These are phyloP conservation scores for Amphibalanus amphitrite DNA, from an alignment of 1,140 invertebrate genomes.

Conservation along the genomic window DNA sequence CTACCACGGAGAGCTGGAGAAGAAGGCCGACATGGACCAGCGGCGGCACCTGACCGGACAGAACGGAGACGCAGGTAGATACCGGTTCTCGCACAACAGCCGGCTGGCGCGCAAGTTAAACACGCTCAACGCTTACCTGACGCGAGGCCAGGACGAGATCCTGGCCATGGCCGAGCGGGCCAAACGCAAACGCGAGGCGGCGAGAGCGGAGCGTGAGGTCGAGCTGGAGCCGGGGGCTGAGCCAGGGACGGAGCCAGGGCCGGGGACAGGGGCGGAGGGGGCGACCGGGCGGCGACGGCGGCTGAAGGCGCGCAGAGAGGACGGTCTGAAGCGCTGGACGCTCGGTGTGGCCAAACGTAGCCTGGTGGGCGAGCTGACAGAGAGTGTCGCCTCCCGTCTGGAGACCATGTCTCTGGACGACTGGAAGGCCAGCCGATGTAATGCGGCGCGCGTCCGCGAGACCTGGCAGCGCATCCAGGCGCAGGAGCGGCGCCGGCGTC, in stretches of 20 bases:
- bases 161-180: background rate
- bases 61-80: constrained; percentile 24
- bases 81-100: background rate
- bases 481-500: background rate
- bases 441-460: background rate
- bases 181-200: no score
- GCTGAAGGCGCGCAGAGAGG: background rate
- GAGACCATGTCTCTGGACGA: background rate
- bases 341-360: background rate
- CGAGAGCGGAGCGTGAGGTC: background rate
- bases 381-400: background rate
- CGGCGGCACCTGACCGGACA: constrained; percentile 48
- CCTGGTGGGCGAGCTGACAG: background rate
- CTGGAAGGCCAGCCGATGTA: background rate
- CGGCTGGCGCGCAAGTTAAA: background rate
- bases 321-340: background rate
- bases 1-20: constrained; percentile 84
- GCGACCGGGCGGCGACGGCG: no score
- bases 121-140: background rate
- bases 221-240: background rate
- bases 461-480: background rate
- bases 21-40: constrained; percentile 83
- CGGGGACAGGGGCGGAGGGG: no score
- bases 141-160: background rate
- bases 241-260: no score